phyloP scores from a whole-genome alignment of 2,797 vertebrate species.

The Pipistrellus pygmaeus region DNA sequence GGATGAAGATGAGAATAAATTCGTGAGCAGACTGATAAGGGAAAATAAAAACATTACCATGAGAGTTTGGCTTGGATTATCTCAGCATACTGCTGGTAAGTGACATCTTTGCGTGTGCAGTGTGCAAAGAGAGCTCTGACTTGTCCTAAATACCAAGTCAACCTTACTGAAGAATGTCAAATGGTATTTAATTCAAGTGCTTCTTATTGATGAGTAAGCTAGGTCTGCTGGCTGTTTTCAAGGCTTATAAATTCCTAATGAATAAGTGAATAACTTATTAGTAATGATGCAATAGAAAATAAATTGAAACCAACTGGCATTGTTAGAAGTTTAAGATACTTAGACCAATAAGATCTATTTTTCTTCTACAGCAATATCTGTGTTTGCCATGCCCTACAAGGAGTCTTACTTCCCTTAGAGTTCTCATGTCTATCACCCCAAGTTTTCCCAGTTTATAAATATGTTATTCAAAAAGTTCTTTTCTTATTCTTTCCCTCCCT shows the following conservation, averaged over 20 bases:
- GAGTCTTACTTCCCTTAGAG: neutral
- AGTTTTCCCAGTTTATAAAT: neutral
- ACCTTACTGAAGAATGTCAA: slow-evolving; percentile 15
- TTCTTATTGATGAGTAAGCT: slow-evolving; percentile 37
- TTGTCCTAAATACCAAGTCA: slow-evolving; percentile 20
- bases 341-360: neutral
- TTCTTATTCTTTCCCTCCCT: slow-evolving; percentile 14
- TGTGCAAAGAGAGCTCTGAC: neutral
- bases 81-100: slow-evolving; percentile 87
- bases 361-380: neutral
- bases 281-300: slow-evolving; percentile 39
- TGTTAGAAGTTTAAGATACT: neutral
- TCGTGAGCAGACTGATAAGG: slow-evolving; percentile 91
- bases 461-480: slow-evolving; percentile 26
- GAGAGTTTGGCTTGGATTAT: slow-evolving; percentile 94
- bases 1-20: slow-evolving; percentile 94
- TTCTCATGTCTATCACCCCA: neutral
- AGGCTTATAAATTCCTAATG: slow-evolving; percentile 39
- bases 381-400: neutral
- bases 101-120: neutral
- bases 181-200: neutral
- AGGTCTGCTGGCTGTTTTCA: neutral
- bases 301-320: neutral
- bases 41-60: slow-evolving; percentile 93
- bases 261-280: neutral